A percentile compares a stretch with the other conserved stretches of the same genome.
phyloP scores from a whole-genome alignment of 2,113 vertebrate genomes.

The Gobiocypris rarus region DNA sequence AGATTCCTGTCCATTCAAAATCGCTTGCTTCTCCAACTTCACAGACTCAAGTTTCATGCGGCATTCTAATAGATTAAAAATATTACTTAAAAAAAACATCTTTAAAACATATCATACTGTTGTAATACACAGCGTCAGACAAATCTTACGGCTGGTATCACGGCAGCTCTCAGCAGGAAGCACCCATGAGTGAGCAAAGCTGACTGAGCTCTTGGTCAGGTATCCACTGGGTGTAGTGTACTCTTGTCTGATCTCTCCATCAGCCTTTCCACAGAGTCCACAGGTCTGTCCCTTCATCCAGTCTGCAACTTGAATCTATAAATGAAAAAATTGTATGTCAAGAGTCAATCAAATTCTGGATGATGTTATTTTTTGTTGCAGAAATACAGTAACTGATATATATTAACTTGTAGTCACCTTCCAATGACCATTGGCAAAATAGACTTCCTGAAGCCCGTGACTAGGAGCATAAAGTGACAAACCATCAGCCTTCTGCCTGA shows the following conservation, averaged over 20 bases:
- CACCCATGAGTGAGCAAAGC: conserved; percentile 81
- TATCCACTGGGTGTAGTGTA: conserved; percentile 74
- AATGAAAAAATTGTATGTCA: background rate
- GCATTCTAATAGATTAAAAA: conserved; percentile 67
- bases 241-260: conserved; percentile 77
- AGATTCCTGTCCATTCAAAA: conserved; percentile 62
- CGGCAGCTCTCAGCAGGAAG: conserved; percentile 73
- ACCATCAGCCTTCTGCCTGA: conserved; percentile 56
- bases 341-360: background rate
- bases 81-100: background rate
- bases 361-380: background rate
- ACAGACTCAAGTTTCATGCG: conserved; percentile 71
- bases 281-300: conserved; percentile 83
- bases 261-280: conserved; percentile 81
- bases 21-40: conserved; percentile 69
- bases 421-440: conserved; percentile 37
- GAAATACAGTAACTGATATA: background rate
- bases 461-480: conserved; percentile 62
- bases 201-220: conserved; percentile 69
- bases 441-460: conserved; percentile 71
- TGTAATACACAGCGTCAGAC: background rate
- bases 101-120: background rate
- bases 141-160: conserved; percentile 60
- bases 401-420: conserved; percentile 57
- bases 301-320: conserved; percentile 76